Evolutionary conservation across 2,113 vertebrate genomes (phyloP).

Genomic region (Pseudonaja textilis): DNA sequence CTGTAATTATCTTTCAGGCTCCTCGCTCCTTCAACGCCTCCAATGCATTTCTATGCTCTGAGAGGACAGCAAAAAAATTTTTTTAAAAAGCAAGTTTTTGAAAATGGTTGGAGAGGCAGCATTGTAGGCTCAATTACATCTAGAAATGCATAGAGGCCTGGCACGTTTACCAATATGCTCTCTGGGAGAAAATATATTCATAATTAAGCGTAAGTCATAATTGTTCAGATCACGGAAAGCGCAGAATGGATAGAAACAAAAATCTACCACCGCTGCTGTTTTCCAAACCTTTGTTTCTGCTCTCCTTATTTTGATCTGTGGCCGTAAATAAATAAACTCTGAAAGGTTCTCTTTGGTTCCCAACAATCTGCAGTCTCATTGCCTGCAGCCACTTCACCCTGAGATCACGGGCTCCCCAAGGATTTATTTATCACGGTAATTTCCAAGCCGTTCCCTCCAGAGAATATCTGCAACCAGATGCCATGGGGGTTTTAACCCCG

Average conservation of each 20-base stretch:
- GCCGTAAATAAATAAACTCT: background rate
- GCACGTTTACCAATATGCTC: background rate
- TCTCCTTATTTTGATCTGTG: background rate
- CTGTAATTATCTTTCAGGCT: background rate
- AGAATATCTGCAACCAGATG: background rate
- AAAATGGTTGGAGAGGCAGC: background rate
- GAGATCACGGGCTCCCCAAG: background rate
- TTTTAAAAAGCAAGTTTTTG: too few relatives aligned
- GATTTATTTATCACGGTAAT: background rate
- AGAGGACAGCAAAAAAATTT: background rate
- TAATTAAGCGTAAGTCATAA: too few relatives aligned
- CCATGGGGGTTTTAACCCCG: background rate
- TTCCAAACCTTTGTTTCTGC: background rate
- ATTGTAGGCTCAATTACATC: too few relatives aligned
- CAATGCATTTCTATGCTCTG: background rate
- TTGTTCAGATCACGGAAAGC: background rate
- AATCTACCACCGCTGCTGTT: background rate
- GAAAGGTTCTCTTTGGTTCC: background rate
- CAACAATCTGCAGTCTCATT: background rate
- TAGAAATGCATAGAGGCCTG: fast-evolving
- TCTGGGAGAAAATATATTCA: background rate
- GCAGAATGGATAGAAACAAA: background rate
- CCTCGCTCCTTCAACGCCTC: background rate
- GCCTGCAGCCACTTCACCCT: background rate
- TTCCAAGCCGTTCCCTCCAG: background rate